Evolutionary conservation across 2,888 invertebrate genomes (phyloP).

Genomic region (Callimorpha dominula): DNA sequence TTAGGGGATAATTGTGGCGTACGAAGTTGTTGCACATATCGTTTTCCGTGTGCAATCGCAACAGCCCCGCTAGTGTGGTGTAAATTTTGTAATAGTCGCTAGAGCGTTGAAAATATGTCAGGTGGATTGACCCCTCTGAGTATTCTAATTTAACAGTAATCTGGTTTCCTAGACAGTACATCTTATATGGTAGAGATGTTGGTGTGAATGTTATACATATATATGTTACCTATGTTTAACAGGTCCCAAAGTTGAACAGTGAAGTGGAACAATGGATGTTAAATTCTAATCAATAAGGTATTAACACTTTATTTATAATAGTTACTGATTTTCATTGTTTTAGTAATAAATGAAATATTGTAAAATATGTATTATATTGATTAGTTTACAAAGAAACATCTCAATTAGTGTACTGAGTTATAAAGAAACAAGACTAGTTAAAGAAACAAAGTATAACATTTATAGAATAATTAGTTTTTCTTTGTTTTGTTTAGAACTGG

Average conservation of each 20-base stretch:
- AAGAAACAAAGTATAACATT: neutral
- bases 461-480: neutral
- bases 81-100: conserved; percentile 82
- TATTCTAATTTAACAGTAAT: conserved; percentile 56
- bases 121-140: conserved; percentile 67
- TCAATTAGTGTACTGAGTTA: neutral
- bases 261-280: conserved; percentile 61
- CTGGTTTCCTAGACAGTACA: conserved; percentile 36
- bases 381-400: neutral
- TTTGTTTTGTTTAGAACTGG: neutral
- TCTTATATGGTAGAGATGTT: conserved; percentile 24
- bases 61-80: conserved; percentile 43
- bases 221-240: conserved; percentile 36
- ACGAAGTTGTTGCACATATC: conserved; percentile 55
- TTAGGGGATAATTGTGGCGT: conserved; percentile 62
- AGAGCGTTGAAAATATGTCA: conserved; percentile 85
- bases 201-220: conserved; percentile 24
- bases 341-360: neutral
- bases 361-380: neutral
- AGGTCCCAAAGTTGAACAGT: conserved; percentile 50
- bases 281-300: conserved; percentile 59
- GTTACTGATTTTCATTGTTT: conserved; percentile 20
- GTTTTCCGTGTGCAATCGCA: conserved; percentile 47
- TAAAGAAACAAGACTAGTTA: neutral
- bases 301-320: conserved; percentile 36